Base-by-base conservation (phyloP, 2,797 vertebrate genomes). In the Phalloptychus januarius region DNA sequence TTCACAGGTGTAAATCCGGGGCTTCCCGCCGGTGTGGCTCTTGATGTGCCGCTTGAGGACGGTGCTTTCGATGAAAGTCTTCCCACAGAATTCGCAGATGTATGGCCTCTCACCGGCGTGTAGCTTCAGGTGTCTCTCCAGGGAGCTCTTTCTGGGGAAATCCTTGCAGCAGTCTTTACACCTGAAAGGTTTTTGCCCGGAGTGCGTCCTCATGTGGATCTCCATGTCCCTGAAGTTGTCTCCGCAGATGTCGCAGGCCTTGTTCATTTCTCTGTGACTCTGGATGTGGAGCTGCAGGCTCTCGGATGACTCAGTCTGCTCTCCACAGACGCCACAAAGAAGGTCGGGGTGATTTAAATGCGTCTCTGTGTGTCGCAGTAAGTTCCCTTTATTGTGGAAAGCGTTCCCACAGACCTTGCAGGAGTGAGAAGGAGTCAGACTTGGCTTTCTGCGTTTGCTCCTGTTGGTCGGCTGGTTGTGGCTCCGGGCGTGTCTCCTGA, bases 1-100 rank as follows among this genome's bases (percentile, higher is more conserved):
- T 2, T 92, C 93, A 0, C 93, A 94, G 44, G 88, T 77, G 61
- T 88, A 90, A 13, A 87, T 84, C 5, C 91, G 72, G 0, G 89
- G 91, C 58, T 90, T 89, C n/a, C 87, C 91, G 0, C 92, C 91
- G 0, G 79, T 85, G 84, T 93, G 93, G 76, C 86, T 88, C 78
- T 87, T 93, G 74, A 92, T 90, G 79, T 94, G 93, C 58, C 91
- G 87, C 81, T 86, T 92, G 42, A 94, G 82, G 23, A 92, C 91
- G 0, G 87, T 86, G 74, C 88, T 92, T 38, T 93, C 93, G 0
- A 79, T 58, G 50, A 93, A 94, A 0, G 92, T 92, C 72, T 93
- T 93, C 2, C 92, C 92, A 0, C 93, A 94, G 75, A 93, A 92
- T 78, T 93, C 92, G 0, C 93, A 94, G 72, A 93, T 92, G 54